Evolutionary conservation across 2,113 vertebrate genomes (phyloP).

Genomic region (Rutilus rutilus): DNA sequence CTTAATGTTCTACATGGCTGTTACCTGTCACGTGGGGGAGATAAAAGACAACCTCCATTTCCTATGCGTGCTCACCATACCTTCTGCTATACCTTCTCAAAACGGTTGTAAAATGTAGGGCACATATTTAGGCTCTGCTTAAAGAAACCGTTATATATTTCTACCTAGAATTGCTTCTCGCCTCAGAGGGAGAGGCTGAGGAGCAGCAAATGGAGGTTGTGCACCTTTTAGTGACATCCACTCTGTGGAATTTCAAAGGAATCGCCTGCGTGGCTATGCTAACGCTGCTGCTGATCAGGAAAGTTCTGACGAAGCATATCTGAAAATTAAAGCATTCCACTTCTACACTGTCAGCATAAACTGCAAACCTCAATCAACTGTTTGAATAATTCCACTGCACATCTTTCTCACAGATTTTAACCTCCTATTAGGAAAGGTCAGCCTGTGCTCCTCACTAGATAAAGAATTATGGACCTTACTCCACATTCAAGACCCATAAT

Average conservation of each 20-base stretch:
- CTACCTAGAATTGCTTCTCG: constrained; percentile 26
- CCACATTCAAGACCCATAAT: not conserved
- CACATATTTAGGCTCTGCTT: constrained; percentile 18
- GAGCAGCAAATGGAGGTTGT: constrained; percentile 45
- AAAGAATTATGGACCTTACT: not conserved
- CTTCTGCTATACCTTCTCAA: constrained; percentile 23
- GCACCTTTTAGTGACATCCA: constrained; percentile 43
- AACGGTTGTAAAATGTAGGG: not conserved
- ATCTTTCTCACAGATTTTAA: not conserved
- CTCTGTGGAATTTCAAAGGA: constrained; percentile 19
- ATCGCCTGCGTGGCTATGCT: not conserved
- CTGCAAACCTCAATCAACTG: not conserved
- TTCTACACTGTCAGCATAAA: constrained; percentile 18
- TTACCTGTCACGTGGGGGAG: not conserved
- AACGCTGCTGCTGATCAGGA: constrained; percentile 9
- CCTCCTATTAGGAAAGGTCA: constrained; percentile 20
- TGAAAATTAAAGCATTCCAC: constrained; percentile 28
- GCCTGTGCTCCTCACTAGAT: not conserved
- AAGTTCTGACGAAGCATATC: constrained; percentile 34
- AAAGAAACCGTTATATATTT: constrained; percentile 40
- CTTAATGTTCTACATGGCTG: not conserved
- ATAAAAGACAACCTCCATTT: constrained; percentile 2
- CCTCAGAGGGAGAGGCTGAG: not conserved
- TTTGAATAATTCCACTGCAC: not conserved
- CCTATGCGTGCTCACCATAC: not conserved